Evolutionary conservation across 2,113 vertebrate species (phyloP), one percentile per base, ranked within the genome.

Genomic region (Lophius piscatorius): DNA sequence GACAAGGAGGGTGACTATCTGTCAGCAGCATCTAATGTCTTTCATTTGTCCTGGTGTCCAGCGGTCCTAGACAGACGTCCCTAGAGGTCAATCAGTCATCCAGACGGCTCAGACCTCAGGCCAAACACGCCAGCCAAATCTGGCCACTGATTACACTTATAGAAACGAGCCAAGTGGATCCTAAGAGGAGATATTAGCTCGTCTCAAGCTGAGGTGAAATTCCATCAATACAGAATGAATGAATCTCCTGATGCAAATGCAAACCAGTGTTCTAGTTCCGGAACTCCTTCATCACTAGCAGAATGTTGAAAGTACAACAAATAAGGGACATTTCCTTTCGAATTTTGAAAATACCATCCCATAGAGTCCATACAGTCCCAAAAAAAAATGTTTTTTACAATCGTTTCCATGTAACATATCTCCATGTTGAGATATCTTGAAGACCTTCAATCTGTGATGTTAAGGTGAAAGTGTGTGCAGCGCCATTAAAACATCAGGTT

Each of bases 1-100:
- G 74, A 82, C 75, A 57, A 46, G 69, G 76, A 65, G 81, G 74
- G 74, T 58, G 72, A 80, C 82, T 70, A 60, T 75, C 81, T 82
- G 78, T 85, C 81, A 78, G 63, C 77, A 38, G 52, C 70, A 69
- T 73, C 57, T 54, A 51, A 64, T 51, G 77, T 76, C 74, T 74
- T 26, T 74, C 67, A 60, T 51, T 70, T 70, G 6, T 63, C 13
- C 51, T 18, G 22, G 39, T 65, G 79, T 76, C 84, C 67, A 41
- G 57, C 31, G 63, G 61, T 55, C 12, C 76, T 60, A 52, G 34
- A 69, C 73, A 49, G 17, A 7, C 17, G 72, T 80, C 60, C 73
- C 63, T 11, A 41, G 75, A 76, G 80, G 74, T 80, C 74, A 69
- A 77, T 87, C 85, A 60, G 70, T 83, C 78, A 70, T 44, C 9